Conservation (phyloP, 2,797 vertebrate species). For the Spea hammondii region DNA sequence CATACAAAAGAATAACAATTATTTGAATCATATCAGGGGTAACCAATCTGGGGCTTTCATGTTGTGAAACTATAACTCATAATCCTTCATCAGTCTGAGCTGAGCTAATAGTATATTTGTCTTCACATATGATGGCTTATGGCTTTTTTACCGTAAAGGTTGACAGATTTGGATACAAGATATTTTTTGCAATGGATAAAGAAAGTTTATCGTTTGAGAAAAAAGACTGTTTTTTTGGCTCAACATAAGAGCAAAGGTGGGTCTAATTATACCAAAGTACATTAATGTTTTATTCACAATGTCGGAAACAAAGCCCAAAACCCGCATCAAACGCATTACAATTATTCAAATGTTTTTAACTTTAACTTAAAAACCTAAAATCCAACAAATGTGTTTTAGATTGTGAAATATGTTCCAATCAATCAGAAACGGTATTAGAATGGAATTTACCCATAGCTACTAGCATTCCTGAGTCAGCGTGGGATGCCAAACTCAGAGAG, state of each 20-base stretch:
- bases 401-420: background rate
- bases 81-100: too few species aligned
- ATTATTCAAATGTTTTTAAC: background rate
- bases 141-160: too few species aligned
- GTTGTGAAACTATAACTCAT: too few species aligned
- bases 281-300: background rate
- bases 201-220: background rate
- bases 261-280: background rate
- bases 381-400: constrained; percentile 4
- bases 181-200: background rate
- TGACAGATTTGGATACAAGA: too few species aligned
- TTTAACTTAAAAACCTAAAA: background rate
- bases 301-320: background rate
- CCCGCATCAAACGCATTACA: constrained; percentile 1
- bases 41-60: too few species aligned
- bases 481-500: constrained; percentile 50
- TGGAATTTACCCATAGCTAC: constrained; percentile 27
- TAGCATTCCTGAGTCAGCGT: constrained; percentile 41
- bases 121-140: too few species aligned
- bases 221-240: too few species aligned
- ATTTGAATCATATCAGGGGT: too few species aligned
- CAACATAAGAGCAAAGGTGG: background rate
- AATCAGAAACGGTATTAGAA: background rate
- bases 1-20: too few species aligned
- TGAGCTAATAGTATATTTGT: too few species aligned